Base-by-base conservation (phyloP, 2,888 invertebrate species). In the Ariolimax columbianus region DNA sequence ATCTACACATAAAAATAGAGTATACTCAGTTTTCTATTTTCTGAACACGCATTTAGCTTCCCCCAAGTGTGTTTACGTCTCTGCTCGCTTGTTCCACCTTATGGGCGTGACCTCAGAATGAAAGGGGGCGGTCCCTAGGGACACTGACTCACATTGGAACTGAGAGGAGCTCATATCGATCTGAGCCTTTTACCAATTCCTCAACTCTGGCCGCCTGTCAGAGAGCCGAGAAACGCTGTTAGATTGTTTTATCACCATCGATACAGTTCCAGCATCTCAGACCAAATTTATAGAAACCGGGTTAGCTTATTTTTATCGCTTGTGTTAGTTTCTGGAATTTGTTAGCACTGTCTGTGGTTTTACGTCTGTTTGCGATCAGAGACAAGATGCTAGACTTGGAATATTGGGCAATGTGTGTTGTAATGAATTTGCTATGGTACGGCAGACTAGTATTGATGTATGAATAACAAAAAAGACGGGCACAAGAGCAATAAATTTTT, bases 131-230 rank as follows among this genome's bases (percentile, higher is more conserved):
- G 78, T 79, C 79, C 79, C 84, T 43, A 6, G 84, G 84, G 84
- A 84, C 84, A 43, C 79, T 84, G 84, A 84, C 84, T 84, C 84
- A 84, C 84, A 59, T 68, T 72, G 79, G 84, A 73, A 79, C 63
- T 68, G 84, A 79, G 79, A 78, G 79, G 55, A 73, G 78, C 79
- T 68, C 38, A 43, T 72, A 84, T 84, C 79, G 84, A 84, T 84
- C 84, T 33, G 47, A 63, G 77, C 73, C 84, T 79, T 79, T 79
- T 79, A 70, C 73, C 84, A 79, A 84, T 84, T 84, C 84, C 84
- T 84, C 84, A 84, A 84, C 84, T 79, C 83, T 68, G 66, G 66
- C 55, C 59, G 83, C 68, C 68, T 78, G 83, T 83, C 83, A 77
- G 77, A 73, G 55, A 78, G 70, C 30, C 33, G 36, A 38, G 43